Evolutionary conservation across 2,797 vertebrate genomes (phyloP).

Genomic region (Nannoperca obscura): DNA sequence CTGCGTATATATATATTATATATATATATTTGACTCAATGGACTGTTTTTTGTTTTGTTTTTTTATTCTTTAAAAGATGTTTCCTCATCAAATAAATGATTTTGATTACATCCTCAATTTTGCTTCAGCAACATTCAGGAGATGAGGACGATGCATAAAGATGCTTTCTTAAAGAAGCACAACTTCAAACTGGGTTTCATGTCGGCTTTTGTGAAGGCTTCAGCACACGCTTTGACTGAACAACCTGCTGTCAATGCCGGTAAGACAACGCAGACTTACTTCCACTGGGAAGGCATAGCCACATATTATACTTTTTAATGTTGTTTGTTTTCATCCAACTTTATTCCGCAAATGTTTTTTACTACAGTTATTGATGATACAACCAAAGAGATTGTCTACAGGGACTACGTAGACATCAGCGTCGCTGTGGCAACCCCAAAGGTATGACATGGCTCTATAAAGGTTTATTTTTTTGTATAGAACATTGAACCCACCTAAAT

Average conservation of each 20-base stretch:
- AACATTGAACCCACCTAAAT: neutral
- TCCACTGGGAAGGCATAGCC: neutral
- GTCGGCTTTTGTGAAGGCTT: constrained; percentile 95
- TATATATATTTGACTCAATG: neutral
- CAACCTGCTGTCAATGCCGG: constrained; percentile 95
- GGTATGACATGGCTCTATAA: constrained; percentile 73
- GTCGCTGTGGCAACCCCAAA: constrained; percentile 95
- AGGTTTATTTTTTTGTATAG: neutral
- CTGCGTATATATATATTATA: no score
- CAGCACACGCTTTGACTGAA: constrained; percentile 91
- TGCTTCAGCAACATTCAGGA: constrained; percentile 90
- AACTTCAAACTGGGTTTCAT: constrained; percentile 94
- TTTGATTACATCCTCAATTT: constrained; percentile 72
- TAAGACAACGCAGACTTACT: constrained; percentile 63
- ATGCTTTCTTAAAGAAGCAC: constrained; percentile 91
- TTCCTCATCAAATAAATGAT: constrained; percentile 55
- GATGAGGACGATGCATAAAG: constrained; percentile 89
- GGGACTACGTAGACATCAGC: constrained; percentile 96
- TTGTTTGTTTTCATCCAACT: neutral
- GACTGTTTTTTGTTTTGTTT: neutral
- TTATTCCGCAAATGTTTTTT: constrained; percentile 16
- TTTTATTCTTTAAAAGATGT: neutral
- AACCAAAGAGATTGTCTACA: constrained; percentile 96
- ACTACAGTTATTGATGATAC: constrained; percentile 92
- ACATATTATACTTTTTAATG: neutral